Percentiles rank a stretch among this genome's conserved stretches.
These are phyloP conservation scores for Carpatolechia fugitivella DNA, from an alignment of 2,888 invertebrate species.

Conservation along the genomic window DNA sequence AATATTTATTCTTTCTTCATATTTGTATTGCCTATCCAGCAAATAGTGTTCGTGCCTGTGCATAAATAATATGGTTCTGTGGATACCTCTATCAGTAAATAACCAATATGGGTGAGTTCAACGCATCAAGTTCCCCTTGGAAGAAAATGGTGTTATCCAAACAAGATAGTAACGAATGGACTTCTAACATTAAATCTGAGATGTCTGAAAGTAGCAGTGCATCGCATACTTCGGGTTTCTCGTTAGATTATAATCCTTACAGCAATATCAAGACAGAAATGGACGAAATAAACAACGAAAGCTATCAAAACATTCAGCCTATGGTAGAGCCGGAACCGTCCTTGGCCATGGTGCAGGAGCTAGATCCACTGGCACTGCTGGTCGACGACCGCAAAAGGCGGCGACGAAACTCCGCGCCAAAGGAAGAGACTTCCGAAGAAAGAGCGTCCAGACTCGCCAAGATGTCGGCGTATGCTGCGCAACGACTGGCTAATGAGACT, in stretches of 20 bases:
- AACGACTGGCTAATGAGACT: slow-evolving; percentile 63
- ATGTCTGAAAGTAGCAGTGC: slow-evolving; percentile 30
- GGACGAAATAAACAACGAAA: not conserved
- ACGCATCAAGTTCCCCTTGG: slow-evolving; percentile 61
- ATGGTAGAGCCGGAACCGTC: slow-evolving; percentile 24
- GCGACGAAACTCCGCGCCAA: slow-evolving; percentile 37
- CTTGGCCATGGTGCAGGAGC: slow-evolving; percentile 32
- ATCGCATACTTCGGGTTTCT: slow-evolving; percentile 35
- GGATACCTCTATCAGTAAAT: slow-evolving; percentile 68
- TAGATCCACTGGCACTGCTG: slow-evolving; percentile 35
- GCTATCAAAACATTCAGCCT: slow-evolving; percentile 3
- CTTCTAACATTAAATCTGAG: slow-evolving; percentile 50
- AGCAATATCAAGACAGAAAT: slow-evolving; percentile 42
- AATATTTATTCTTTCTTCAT: not conserved
- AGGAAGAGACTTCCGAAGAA: slow-evolving; percentile 53
- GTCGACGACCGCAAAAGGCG: slow-evolving; percentile 24
- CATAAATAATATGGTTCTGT: slow-evolving; percentile 63
- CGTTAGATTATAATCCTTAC: slow-evolving; percentile 36
- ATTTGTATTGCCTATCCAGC: not conserved
- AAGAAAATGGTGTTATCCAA: slow-evolving; percentile 70
- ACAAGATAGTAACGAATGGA: slow-evolving; percentile 59
- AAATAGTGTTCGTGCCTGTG: not conserved
- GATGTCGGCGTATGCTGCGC: slow-evolving; percentile 72
- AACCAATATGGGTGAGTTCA: slow-evolving; percentile 74
- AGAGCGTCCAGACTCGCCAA: slow-evolving; percentile 57